Evolutionary conservation across 1,140 invertebrate species (phyloP), one percentile per base, ranked within the genome.

Genomic region (Acromyrmex heyeri): DNA sequence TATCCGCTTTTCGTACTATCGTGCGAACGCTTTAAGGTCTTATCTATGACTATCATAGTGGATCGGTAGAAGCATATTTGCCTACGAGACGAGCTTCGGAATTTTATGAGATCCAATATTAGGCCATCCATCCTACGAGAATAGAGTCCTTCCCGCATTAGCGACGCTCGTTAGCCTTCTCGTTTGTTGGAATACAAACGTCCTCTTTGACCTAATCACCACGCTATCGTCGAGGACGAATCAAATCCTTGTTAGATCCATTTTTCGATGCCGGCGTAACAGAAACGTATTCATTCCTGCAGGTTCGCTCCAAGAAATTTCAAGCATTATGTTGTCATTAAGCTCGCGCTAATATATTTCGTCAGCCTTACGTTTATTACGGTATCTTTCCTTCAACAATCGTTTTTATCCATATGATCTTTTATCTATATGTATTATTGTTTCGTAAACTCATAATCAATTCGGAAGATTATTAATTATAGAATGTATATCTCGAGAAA

Each of bases 21-120:
- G 55, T 61, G 69, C 69, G 67, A 73, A 24, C 65, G 69, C 79
- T 62, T 83, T 50, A 75, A 61, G 79, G 79, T 83, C 55, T 83
- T 75, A 83, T 75, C 79, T 83, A 21, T 21, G 55, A 83, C 69
- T 73, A 83, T 83, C 69, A 44, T 57, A 48, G n/a, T 50, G 38
- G 65, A 55, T 72, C 53, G 65, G 55, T 38, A 18, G 69, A 30
- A 21, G 61, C 70, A 61, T 83, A 83, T 75, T 83, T 59, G 76
- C 75, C n/a, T 59, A 34, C 38, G 50, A 48, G 85, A 69, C 38
- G 75, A 72, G 53, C 38, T 65, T 55, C n/a, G 38, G 38, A 83
- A 83, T 83, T 83, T 83, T 83, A 83, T 30, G 79, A 75, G 79
- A 73, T 83, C 69, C 79, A 57, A 75, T 75, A 75, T 83, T 75